Evolutionary conservation across 2,113 vertebrate species (phyloP).

Genomic region (Hypocryptadius cinnamomeus): DNA sequence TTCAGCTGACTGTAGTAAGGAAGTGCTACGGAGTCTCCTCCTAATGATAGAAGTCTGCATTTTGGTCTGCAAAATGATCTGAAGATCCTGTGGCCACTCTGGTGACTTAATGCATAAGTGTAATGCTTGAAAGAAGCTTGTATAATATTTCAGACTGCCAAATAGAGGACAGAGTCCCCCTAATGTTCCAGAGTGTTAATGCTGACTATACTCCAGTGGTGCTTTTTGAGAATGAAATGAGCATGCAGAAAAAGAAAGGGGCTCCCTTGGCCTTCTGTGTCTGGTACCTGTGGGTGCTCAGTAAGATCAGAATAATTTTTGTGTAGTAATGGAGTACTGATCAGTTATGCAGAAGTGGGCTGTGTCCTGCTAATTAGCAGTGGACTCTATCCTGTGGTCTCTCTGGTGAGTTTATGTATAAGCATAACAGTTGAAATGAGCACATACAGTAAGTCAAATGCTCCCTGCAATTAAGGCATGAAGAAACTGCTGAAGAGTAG

Average conservation of each 20-base stretch:
- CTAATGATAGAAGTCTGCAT: background rate
- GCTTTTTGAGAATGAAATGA: background rate
- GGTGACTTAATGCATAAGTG: background rate
- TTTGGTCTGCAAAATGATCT: background rate
- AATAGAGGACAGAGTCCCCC: background rate
- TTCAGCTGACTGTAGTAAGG: background rate
- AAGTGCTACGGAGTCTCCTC: background rate
- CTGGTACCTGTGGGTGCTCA: background rate
- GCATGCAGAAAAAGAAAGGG: background rate
- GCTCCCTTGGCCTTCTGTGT: background rate
- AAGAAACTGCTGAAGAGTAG: background rate
- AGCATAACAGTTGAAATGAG: background rate
- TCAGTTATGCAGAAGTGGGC: background rate
- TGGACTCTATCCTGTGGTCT: background rate
- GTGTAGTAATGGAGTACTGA: background rate
- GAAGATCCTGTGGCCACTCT: background rate
- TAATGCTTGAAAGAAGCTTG: background rate
- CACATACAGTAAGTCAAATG: background rate
- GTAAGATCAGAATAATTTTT: background rate
- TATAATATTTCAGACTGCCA: background rate
- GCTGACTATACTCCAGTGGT: background rate
- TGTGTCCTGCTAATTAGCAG: background rate
- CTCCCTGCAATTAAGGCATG: background rate
- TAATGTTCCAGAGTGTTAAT: background rate
- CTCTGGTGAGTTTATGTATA: background rate